Conservation (phyloP, 2,113 vertebrate species). For the Gobius niger region DNA sequence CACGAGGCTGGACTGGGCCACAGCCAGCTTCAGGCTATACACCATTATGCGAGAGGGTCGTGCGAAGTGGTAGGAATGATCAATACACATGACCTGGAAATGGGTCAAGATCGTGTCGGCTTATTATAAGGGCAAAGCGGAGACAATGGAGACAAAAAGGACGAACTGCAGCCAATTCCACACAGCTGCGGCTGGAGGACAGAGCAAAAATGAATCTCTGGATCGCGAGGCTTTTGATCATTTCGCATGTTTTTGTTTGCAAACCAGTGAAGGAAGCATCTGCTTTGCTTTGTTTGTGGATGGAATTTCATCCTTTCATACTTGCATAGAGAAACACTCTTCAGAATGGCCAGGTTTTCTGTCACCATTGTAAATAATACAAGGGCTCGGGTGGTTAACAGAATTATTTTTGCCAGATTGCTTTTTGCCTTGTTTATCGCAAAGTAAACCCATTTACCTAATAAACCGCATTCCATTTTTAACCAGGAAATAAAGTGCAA, state of each 20-base stretch:
- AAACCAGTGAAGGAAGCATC: too few relatives aligned
- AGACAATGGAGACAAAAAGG: constrained; percentile 17
- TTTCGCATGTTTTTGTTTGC: too few relatives aligned
- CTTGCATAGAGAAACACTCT: too few relatives aligned
- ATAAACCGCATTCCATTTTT: neutral
- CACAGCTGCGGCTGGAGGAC: neutral
- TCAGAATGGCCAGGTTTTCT: too few relatives aligned
- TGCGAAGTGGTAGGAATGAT: constrained; percentile 55
- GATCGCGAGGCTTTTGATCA: too few relatives aligned
- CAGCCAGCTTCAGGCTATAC: constrained; percentile 42
- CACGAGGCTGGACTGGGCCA: constrained; percentile 40
- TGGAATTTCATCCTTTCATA: too few relatives aligned
- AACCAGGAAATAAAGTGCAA: neutral
- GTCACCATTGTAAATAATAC: too few relatives aligned
- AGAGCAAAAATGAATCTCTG: too few relatives aligned
- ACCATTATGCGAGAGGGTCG: constrained; percentile 31
- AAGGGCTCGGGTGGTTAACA: too few relatives aligned
- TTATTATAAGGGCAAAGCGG: constrained; percentile 24
- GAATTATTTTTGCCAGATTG: too few relatives aligned
- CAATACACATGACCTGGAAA: constrained; percentile 58
- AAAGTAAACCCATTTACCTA: neutral
- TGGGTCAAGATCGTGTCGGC: constrained; percentile 59
- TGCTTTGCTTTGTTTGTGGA: too few relatives aligned
- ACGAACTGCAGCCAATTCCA: neutral
- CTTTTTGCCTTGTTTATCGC: too few relatives aligned